These are phyloP conservation scores for Panonychus citri DNA, from an alignment of 1,140 invertebrate genomes.

Conservation along the genomic window DNA sequence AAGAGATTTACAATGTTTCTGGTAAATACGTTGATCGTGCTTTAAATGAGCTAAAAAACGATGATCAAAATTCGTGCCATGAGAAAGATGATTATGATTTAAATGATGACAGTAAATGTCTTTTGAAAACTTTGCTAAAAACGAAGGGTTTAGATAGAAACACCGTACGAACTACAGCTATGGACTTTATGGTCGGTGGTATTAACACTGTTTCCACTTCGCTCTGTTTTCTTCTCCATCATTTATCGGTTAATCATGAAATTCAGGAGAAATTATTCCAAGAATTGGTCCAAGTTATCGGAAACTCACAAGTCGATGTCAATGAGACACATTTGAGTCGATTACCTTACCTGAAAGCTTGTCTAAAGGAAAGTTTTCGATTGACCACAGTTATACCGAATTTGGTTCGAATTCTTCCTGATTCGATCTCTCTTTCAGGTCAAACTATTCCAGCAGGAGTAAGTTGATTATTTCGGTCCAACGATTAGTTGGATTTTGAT, in stretches of 20 bases:
- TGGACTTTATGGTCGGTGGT: conserved; percentile 17
- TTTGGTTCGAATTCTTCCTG: conserved; percentile 49
- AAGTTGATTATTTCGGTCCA: conserved; percentile 28
- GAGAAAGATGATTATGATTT: not conserved
- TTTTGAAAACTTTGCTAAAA: conserved; percentile 13
- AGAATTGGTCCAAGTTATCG: conserved; percentile 43
- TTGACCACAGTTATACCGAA: conserved; percentile 58
- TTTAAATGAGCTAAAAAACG: not conserved
- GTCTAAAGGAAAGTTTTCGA: conserved; percentile 58
- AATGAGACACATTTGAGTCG: conserved; percentile 37
- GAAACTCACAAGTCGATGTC: conserved; percentile 29
- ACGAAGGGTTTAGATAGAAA: conserved; percentile 6
- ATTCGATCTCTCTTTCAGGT: conserved; percentile 45
- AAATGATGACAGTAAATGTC: not conserved
- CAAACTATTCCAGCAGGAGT: conserved; percentile 48
- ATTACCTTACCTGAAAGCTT: conserved; percentile 51
- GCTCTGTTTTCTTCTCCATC: conserved; percentile 47
- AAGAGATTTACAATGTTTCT: conserved; percentile 37
- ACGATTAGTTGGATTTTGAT: not conserved
- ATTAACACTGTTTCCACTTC: conserved; percentile 36
- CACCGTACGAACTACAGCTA: conserved; percentile 11
- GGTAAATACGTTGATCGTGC: conserved; percentile 8
- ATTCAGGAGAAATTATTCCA: conserved; percentile 47
- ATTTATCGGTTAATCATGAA: conserved; percentile 38
- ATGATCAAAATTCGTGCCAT: not conserved